phyloP scores from a whole-genome alignment of 2,113 vertebrate species.

The Sclerurus mexicanus region DNA sequence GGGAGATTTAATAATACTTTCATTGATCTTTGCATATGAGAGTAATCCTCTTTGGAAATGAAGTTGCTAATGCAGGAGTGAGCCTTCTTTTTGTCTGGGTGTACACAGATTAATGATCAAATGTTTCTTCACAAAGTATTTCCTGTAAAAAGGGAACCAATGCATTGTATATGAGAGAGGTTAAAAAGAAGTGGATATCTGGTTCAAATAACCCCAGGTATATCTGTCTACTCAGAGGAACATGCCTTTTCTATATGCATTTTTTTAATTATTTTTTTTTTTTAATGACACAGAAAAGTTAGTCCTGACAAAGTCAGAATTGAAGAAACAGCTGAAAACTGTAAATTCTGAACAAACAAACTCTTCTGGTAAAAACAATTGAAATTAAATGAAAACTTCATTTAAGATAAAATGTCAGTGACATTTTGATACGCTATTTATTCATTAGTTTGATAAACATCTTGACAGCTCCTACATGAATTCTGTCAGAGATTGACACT shows the following conservation, averaged over 20 bases:
- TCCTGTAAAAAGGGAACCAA: constrained; percentile 1
- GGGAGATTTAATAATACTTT: constrained; percentile 53
- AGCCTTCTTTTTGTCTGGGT: background rate
- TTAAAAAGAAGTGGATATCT: background rate
- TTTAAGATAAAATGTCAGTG: background rate
- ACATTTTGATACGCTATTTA: background rate
- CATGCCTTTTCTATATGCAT: accelerated
- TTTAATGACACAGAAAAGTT: background rate
- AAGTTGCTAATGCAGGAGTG: constrained; percentile 32
- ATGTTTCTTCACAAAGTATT: constrained; percentile 22
- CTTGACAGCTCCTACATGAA: background rate
- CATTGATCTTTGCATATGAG: constrained; percentile 58
- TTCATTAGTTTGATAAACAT: background rate
- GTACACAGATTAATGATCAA: constrained; percentile 29
- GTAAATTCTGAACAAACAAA: background rate
- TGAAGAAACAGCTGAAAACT: background rate
- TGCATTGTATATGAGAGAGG: background rate
- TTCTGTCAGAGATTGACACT: background rate
- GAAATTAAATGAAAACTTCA: background rate
- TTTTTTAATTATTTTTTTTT: background rate
- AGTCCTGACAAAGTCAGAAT: background rate
- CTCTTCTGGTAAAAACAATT: background rate
- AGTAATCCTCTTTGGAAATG: constrained; percentile 52
- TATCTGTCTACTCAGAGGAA: background rate
- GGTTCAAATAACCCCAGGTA: background rate